phyloP scores from a whole-genome alignment of 2,113 vertebrate genomes.

The Condylura cristata region DNA sequence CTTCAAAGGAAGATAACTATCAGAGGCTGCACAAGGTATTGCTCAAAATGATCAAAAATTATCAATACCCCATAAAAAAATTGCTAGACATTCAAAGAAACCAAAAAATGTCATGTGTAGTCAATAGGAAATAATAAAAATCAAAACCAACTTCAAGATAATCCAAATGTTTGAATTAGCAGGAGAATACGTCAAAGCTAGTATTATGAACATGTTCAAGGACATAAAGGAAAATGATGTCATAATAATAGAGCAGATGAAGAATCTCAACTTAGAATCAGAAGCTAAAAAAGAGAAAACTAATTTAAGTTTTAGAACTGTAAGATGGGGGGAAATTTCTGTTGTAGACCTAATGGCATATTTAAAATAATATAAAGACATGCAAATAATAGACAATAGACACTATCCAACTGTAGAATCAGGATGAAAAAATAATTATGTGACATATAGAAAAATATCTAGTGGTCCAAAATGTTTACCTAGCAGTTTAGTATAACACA shows the following conservation, averaged over 20 bases:
- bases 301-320: neutral
- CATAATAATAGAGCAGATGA: slow-evolving; percentile 7
- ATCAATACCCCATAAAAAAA: neutral
- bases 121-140: neutral
- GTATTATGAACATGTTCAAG: neutral
- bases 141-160: neutral
- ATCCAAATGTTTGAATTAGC: neutral
- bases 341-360: neutral
- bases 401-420: neutral
- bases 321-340: neutral
- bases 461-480: neutral
- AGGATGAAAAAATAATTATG: neutral
- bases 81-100: neutral
- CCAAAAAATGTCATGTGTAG: neutral
- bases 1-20: neutral
- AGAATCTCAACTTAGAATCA: neutral
- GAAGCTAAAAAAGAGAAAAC: neutral
- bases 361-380: neutral
- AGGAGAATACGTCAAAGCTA: neutral
- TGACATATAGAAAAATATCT: neutral
- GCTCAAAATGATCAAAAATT: neutral
- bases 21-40: neutral
- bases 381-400: neutral
- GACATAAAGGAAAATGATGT: slow-evolving; percentile 34
- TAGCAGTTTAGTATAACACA: neutral